Evolutionary conservation across 2,113 vertebrate genomes (phyloP).

Genomic region (Megaleporinus macrocephalus): DNA sequence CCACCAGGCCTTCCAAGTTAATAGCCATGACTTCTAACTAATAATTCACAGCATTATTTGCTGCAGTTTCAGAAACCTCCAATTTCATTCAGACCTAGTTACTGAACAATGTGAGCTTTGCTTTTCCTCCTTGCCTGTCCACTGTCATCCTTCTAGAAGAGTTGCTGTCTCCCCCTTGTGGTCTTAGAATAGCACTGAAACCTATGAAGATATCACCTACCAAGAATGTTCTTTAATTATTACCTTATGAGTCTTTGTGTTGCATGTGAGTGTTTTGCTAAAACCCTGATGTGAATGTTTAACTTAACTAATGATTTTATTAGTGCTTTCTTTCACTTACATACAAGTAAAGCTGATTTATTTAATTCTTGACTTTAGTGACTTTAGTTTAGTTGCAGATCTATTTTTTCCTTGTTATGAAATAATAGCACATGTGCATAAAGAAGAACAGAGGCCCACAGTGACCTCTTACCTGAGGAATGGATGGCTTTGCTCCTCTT

Average conservation of each 20-base stretch:
- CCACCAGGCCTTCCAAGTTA: too few relatives aligned
- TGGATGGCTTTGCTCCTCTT: slow-evolving; percentile 99
- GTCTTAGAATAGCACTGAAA: not conserved
- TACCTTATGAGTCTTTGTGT: too few relatives aligned
- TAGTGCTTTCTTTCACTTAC: too few relatives aligned
- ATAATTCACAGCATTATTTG: not conserved
- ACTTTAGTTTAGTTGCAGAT: too few relatives aligned
- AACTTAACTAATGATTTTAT: too few relatives aligned
- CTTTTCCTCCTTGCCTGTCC: not conserved
- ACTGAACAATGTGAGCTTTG: not conserved
- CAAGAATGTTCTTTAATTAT: too few relatives aligned
- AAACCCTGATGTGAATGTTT: too few relatives aligned
- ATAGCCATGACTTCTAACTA: not conserved
- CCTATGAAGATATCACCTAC: too few relatives aligned
- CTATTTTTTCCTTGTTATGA: not conserved
- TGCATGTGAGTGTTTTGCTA: too few relatives aligned
- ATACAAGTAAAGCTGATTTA: too few relatives aligned
- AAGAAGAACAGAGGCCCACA: not conserved
- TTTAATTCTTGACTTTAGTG: too few relatives aligned
- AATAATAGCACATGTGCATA: not conserved
- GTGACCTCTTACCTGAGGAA: slow-evolving; percentile 87
- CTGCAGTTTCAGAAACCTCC: not conserved
- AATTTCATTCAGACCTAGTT: not conserved
- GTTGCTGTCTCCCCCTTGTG: too few relatives aligned
- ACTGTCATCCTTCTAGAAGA: not conserved